Base-by-base conservation (phyloP, 1,140 invertebrate genomes). In the Sitodiplosis mosellana region DNA sequence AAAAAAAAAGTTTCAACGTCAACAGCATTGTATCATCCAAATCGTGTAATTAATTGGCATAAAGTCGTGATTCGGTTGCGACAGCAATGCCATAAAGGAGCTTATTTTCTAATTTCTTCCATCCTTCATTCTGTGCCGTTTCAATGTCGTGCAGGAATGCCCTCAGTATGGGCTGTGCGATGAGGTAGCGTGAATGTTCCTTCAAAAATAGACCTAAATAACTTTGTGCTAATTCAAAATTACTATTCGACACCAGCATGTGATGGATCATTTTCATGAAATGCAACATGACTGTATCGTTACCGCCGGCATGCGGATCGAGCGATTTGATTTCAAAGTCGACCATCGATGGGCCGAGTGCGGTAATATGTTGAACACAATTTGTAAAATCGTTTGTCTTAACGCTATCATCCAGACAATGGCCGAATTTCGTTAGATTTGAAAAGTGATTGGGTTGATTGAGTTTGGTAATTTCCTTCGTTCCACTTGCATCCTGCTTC, bases 161-260 rank as follows among this genome's bases (percentile, higher is more conserved):
- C 11, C 69, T 61, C 33, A 91, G 60, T 12, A 71, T 64, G 15
- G 67, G 54, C 14, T 74, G 72, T 44, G 72, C 60, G 0, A 74
- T 67, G 34, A 91, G 69, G 12, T 64, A 58, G 41, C 75, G 71
- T 2, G 78, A 77, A 60, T 95, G 88, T 22, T 78, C 74, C 67
- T 94, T 93, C 11, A 98, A 61, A 69, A 94, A 96, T 15, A 95
- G 68, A 45, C 76, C 80, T n/a, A 97, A 69, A 69, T 93, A 96
- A 1, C 89, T 79, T 62, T 95, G 85, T 0, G 80, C 77, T n/a
- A 95, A 64, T 70, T 98, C 93, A 69, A 91, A 96, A 67, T 95
- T 76, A 52, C 63, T 76, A 55, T 86, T 87, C 2, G 71, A 82
- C 49, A 74, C 66, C 2, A 96, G 69, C 66, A 86, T 78, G 47